phyloP scores from a whole-genome alignment of 1,140 invertebrate genomes.

The Heterodera carotae region DNA sequence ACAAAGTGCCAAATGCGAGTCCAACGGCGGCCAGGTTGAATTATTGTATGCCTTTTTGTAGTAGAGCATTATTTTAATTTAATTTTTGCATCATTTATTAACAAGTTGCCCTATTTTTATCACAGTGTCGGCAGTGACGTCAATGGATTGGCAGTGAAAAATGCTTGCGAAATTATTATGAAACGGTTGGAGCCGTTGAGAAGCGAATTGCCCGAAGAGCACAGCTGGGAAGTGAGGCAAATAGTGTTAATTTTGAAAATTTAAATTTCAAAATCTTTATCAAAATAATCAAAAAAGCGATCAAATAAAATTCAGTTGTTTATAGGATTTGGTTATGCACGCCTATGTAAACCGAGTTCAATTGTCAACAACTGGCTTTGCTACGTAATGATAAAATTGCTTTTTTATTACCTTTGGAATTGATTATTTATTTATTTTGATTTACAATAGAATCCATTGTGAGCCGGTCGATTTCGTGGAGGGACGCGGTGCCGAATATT shows the following conservation, averaged over 20 bases:
- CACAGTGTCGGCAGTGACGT: conserved; percentile 82
- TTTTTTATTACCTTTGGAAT: background rate
- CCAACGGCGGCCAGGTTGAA: conserved; percentile 77
- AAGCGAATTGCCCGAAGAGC: conserved; percentile 75
- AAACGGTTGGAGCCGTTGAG: conserved; percentile 78
- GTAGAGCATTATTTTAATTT: background rate
- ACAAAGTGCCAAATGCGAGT: conserved; percentile 90
- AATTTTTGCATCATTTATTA: background rate
- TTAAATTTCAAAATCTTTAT: background rate
- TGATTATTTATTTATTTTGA: background rate
- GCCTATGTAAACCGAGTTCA: conserved; percentile 80
- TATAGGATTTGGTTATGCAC: conserved; percentile 78
- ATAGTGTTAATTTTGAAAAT: background rate
- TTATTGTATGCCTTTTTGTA: too few species aligned
- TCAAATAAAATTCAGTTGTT: too few species aligned
- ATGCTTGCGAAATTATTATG: conserved; percentile 79
- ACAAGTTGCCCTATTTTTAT: too few species aligned
- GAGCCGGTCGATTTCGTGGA: conserved; percentile 57
- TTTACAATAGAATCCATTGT: conserved; percentile 52
- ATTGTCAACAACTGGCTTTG: conserved; percentile 83
- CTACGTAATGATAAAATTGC: conserved; percentile 70
- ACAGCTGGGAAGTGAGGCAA: conserved; percentile 72
- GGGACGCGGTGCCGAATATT: conserved; percentile 59
- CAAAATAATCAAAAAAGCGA: too few species aligned
- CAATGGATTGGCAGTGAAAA: conserved; percentile 88